Percentiles rank a stretch among this genome's conserved stretches.
These are phyloP conservation scores for Rhabdomys dilectus DNA, from an alignment of 2,113 vertebrate genomes.

Conservation along the genomic window DNA sequence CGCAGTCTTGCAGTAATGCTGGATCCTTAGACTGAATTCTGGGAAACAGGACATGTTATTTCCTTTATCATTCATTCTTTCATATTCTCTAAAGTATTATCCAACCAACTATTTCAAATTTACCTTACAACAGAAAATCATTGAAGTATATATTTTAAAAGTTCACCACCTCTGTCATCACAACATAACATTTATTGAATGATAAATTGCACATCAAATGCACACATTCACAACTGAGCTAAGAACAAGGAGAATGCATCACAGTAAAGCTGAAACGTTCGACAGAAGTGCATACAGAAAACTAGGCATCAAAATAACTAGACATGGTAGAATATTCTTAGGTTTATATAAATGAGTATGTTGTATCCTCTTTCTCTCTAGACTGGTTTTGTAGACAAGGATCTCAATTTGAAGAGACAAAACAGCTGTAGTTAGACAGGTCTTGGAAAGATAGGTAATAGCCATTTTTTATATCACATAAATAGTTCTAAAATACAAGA, in stretches of 20 bases:
- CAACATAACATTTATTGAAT: constrained; percentile 62
- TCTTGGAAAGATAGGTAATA: constrained; percentile 16
- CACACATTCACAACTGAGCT: neutral
- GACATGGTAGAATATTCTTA: constrained; percentile 22
- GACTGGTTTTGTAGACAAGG: neutral
- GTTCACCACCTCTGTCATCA: neutral
- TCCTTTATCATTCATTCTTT: neutral
- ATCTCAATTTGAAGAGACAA: constrained; percentile 11
- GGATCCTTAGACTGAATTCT: neutral
- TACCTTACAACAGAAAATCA: neutral
- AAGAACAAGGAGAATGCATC: neutral
- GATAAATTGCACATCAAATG: constrained; percentile 42
- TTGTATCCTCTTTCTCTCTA: neutral
- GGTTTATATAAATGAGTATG: neutral
- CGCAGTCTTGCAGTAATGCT: neutral
- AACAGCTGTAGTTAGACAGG: neutral
- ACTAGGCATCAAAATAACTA: constrained; percentile 50
- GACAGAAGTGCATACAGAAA: neutral
- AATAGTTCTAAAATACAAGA: constrained; percentile 25
- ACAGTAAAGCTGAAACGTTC: constrained; percentile 38
- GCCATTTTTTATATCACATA: neutral
- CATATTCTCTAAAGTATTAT: neutral
- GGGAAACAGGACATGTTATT: neutral
- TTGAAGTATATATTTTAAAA: neutral
- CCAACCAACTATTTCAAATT: neutral